These are phyloP conservation scores for Drosophila mettleri DNA, from an alignment of 2,888 invertebrate genomes.

Conservation along the genomic window DNA sequence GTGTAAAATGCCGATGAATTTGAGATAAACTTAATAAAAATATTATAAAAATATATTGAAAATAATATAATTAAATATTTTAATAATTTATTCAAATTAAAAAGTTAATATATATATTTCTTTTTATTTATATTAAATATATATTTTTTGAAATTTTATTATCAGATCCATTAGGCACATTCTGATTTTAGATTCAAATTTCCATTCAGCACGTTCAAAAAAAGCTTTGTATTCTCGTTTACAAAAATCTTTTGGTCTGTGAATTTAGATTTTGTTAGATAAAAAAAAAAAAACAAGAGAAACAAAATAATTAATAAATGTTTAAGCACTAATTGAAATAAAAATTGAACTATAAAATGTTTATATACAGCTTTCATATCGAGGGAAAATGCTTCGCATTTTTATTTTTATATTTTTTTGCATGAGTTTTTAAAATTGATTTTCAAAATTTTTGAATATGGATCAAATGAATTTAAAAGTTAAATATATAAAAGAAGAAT, in stretches of 20 bases:
- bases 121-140: too few species aligned
- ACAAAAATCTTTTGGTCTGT: too few species aligned
- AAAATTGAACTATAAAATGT: not conserved
- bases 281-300: too few species aligned
- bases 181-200: too few species aligned
- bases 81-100: too few species aligned
- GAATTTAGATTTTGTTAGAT: too few species aligned
- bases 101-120: too few species aligned
- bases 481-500: not conserved
- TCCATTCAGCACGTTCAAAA: too few species aligned
- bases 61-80: not conserved
- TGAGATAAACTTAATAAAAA: not conserved
- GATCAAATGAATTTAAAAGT: not conserved
- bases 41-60: not conserved
- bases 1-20: too few species aligned
- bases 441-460: not conserved
- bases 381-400: not conserved
- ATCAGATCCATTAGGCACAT: too few species aligned
- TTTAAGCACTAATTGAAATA: not conserved
- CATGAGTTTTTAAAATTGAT: conserved; percentile 5
- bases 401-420: not conserved
- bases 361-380: not conserved
- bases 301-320: not conserved
- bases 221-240: too few species aligned
- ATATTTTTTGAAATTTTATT: too few species aligned